Percentiles rank a stretch among this genome's conserved stretches.
These are phyloP conservation scores for Sitophilus oryzae DNA, from an alignment of 1,140 invertebrate genomes.

Conservation along the genomic window DNA sequence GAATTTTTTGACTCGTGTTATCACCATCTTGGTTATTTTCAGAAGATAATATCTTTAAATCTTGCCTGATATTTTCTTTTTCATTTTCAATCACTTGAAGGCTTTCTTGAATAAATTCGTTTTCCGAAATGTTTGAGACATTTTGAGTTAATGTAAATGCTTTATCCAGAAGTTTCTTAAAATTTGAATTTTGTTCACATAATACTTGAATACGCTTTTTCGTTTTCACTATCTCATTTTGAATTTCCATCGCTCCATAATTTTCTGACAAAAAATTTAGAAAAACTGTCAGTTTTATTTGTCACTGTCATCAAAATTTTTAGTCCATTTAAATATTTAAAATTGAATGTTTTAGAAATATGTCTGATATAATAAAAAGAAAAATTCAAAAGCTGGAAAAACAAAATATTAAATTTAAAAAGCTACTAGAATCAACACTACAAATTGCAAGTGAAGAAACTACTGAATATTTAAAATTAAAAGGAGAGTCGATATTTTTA, in stretches of 20 bases:
- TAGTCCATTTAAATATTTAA: not conserved
- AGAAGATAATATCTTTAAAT: constrained; percentile 9
- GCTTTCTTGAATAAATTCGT: constrained; percentile 14
- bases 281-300: not conserved
- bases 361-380: constrained; percentile 11
- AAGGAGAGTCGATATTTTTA: constrained; percentile 7
- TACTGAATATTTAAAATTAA: not conserved
- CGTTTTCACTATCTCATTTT: constrained; percentile 23
- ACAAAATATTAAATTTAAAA: constrained; percentile 16
- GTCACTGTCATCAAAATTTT: not conserved
- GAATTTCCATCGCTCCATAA: constrained; percentile 24
- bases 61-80: constrained; percentile 17
- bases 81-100: constrained; percentile 21
- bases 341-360: not conserved
- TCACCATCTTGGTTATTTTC: not conserved
- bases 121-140: constrained; percentile 8
- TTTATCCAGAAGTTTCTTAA: constrained; percentile 21
- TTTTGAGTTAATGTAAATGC: constrained; percentile 15
- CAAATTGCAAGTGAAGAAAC: constrained; percentile 12
- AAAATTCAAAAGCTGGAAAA: constrained; percentile 14
- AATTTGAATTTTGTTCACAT: constrained; percentile 20
- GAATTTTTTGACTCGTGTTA: constrained; percentile 6
- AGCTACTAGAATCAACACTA: constrained; percentile 10
- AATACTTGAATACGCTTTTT: constrained; percentile 14
- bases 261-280: constrained; percentile 7